Base-by-base conservation (phyloP, 2,888 invertebrate species). In the Stenichneumon culpator region DNA sequence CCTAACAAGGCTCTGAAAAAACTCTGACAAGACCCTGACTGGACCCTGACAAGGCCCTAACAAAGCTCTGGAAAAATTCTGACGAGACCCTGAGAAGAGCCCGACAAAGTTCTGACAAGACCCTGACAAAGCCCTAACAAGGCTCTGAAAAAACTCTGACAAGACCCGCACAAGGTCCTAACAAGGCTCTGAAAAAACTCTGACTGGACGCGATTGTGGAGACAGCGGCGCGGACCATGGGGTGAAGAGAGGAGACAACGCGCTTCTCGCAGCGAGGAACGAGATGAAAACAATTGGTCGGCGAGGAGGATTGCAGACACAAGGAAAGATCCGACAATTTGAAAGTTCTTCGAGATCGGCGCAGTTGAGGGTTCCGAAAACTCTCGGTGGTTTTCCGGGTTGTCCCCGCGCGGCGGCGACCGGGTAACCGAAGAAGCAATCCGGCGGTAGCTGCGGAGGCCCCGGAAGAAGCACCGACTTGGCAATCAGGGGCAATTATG, bases 261-360 rank as follows among this genome's bases (percentile, higher is more conserved):
- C 11, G 39, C 1, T 11, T 1, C 9, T 39, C 39, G 39, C 11
- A 39, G 11, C 39, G 39, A 39, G 9, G 9, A 9, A 14, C 3
- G 14, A 14, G 44, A 44, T 22, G 47, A 75, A 22, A 25, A 63
- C 28, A 44, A 44, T 57, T n/a, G 25, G 36, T 25, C 9, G 63
- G 25, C 5, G n/a, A 44, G 1, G 57, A 52, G 60, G 32, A 60
- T 3, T 22, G 22, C n/a, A 25, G 54, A 19, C 16, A 57, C 16
- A 47, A 22, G 28, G 63, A 39, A 72, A 52, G 16, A 22, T n/a
- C 47, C 72, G 82, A 78, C 75, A 78, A 82, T 82, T 82, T 78
- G 68, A 73, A 82, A 82, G 80, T 80, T 84, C 65, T 47, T 28
- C 2, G 32, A 57, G 63, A 70, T 78, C 44, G 32, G 28, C 28